These are phyloP conservation scores for Petromus typicus DNA, from an alignment of 2,113 vertebrate species.

Conservation along the genomic window DNA sequence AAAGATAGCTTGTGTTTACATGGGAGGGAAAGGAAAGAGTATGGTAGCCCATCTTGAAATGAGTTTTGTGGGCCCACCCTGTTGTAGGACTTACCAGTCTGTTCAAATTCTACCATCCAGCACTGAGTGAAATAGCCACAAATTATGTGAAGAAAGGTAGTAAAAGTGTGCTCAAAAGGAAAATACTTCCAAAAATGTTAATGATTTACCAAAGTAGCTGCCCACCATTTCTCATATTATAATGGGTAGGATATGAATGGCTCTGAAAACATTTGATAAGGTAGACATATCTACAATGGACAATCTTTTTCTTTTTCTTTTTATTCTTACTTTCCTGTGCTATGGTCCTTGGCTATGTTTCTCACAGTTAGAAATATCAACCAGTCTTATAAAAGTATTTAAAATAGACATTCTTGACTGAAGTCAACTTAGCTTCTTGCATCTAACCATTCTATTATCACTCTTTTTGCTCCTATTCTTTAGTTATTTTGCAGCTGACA, in stretches of 20 bases:
- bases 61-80: not conserved
- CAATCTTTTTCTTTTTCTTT: not conserved
- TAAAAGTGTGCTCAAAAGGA: not conserved
- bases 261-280: not conserved
- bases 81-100: not conserved
- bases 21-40: not conserved
- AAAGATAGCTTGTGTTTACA: not conserved
- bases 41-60: not conserved
- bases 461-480: not conserved
- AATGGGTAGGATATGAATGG: not conserved
- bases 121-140: not conserved
- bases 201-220: too few relatives aligned
- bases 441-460: not conserved
- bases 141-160: not conserved
- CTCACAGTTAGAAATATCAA: not conserved
- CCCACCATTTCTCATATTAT: not conserved
- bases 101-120: not conserved
- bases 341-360: not conserved
- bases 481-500: not conserved
- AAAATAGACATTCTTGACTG: slow-evolving; percentile 12
- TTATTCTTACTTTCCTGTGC: not conserved
- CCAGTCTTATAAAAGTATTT: not conserved
- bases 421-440: not conserved
- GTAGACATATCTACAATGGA: not conserved
- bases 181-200: not conserved